phyloP scores from a whole-genome alignment of 2,888 invertebrate species.

The Acanthosoma haemorrhoidale region DNA sequence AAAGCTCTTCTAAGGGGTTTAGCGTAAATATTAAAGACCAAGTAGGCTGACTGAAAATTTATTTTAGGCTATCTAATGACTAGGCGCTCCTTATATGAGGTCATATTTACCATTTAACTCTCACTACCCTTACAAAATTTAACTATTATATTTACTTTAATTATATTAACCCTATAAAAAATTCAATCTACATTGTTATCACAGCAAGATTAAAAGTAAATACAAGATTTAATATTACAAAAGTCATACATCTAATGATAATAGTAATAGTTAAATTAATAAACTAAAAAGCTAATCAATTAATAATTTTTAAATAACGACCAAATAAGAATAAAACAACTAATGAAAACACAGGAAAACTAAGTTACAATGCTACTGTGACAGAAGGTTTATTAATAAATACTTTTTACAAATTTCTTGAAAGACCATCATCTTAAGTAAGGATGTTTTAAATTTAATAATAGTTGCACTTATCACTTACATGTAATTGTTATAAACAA shows the following conservation, averaged over 20 bases:
- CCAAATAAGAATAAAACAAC: too few species aligned
- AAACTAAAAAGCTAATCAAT: too few species aligned
- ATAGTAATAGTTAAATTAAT: not conserved
- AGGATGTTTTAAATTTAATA: not conserved
- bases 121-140: slow-evolving; percentile 4
- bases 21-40: slow-evolving; percentile 13
- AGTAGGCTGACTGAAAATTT: slow-evolving; percentile 1
- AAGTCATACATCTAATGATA: not conserved
- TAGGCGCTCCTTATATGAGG: slow-evolving; percentile 8
- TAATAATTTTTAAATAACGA: too few species aligned
- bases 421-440: not conserved
- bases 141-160: slow-evolving; percentile 5
- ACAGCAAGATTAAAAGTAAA: slow-evolving; percentile 27
- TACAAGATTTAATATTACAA: slow-evolving; percentile 2
- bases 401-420: not conserved
- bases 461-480: not conserved
- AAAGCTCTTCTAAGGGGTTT: slow-evolving; percentile 26
- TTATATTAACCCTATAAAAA: slow-evolving; percentile 10
- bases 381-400: not conserved
- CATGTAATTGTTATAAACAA: not conserved
- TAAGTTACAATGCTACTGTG: not conserved
- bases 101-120: not conserved
- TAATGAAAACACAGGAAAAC: too few species aligned
- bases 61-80: slow-evolving; percentile 13
- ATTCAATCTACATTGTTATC: slow-evolving; percentile 24